These are phyloP conservation scores for Drosophila picticornis DNA, from an alignment of 2,888 invertebrate species.

Conservation along the genomic window DNA sequence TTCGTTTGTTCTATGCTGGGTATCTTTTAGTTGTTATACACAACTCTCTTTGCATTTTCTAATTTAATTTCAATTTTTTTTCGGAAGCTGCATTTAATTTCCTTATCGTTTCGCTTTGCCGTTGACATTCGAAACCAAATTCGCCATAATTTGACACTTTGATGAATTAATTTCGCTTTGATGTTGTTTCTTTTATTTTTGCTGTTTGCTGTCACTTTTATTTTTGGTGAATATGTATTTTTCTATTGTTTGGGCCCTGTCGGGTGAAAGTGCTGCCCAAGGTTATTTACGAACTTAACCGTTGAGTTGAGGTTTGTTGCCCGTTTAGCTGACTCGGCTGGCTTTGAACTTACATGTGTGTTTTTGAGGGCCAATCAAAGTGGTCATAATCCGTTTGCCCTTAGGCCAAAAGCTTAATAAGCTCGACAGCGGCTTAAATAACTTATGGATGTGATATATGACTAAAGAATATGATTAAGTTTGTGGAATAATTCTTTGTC, in stretches of 20 bases:
- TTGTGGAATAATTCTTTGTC: constrained; percentile 1
- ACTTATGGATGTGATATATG: constrained; percentile 9
- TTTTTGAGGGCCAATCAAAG: constrained; percentile 36
- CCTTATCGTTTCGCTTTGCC: constrained; percentile 4
- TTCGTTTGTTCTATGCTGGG: constrained; percentile 7
- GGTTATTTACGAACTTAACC: constrained; percentile 54
- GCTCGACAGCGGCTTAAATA: constrained; percentile 36
- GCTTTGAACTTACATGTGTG: constrained; percentile 52
- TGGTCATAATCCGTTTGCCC: constrained; percentile 44
- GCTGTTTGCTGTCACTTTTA: not conserved
- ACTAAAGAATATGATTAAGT: constrained; percentile 8
- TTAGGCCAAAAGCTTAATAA: constrained; percentile 41
- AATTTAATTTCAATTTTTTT: constrained; percentile 15
- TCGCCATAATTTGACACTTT: constrained; percentile 63
- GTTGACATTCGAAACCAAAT: constrained; percentile 43
- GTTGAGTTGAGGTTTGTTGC: constrained; percentile 21
- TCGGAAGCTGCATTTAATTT: constrained; percentile 30
- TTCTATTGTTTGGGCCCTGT: constrained; percentile 29
- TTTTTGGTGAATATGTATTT: constrained; percentile 2
- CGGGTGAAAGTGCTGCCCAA: constrained; percentile 66
- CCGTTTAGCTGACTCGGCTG: constrained; percentile 47
- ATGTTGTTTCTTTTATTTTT: constrained; percentile 39
- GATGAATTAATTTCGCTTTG: constrained; percentile 57
- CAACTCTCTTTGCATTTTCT: constrained; percentile 1
- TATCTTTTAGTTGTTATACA: constrained; percentile 1